Evolutionary conservation across 2,888 invertebrate genomes (phyloP).

Genomic region (Serripes groenlandicus): DNA sequence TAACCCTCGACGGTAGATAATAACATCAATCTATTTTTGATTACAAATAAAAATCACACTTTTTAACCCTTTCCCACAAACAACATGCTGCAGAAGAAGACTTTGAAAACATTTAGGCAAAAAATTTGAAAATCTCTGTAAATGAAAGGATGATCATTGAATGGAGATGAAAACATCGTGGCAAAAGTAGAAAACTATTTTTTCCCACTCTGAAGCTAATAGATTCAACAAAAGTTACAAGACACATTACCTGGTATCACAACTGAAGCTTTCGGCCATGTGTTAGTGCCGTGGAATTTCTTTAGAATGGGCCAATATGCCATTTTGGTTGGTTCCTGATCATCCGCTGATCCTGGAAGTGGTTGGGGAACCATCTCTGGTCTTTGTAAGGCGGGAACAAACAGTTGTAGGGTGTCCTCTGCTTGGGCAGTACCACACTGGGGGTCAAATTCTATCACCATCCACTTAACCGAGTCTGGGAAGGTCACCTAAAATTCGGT

Average conservation of each 20-base stretch:
- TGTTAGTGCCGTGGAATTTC: slow-evolving; percentile 88
- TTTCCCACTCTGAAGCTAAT: no score
- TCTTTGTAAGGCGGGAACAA: slow-evolving; percentile 84
- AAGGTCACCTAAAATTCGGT: slow-evolving; percentile 93
- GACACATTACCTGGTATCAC: slow-evolving; percentile 90
- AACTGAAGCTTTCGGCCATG: slow-evolving; percentile 94
- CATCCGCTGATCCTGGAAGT: slow-evolving; percentile 54
- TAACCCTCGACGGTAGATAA: no score
- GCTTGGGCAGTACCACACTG: slow-evolving; percentile 96
- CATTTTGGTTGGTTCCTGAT: slow-evolving; percentile 60
- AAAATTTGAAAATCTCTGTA: no score
- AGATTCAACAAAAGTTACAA: no score
- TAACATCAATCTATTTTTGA: no score
- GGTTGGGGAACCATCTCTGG: slow-evolving; percentile 46
- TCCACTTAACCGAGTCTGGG: slow-evolving; percentile 95
- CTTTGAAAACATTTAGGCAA: no score
- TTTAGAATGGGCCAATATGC: slow-evolving; percentile 86
- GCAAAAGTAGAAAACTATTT: no score
- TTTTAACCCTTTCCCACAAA: no score
- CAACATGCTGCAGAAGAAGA: no score
- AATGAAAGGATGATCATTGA: no score
- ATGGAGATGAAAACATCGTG: no score
- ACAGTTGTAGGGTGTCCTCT: slow-evolving; percentile 92
- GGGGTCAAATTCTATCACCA: slow-evolving; percentile 97
- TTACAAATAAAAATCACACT: no score